These are phyloP conservation scores for Zosterops japonicus DNA, from an alignment of 2,113 vertebrate genomes.

Conservation along the genomic window DNA sequence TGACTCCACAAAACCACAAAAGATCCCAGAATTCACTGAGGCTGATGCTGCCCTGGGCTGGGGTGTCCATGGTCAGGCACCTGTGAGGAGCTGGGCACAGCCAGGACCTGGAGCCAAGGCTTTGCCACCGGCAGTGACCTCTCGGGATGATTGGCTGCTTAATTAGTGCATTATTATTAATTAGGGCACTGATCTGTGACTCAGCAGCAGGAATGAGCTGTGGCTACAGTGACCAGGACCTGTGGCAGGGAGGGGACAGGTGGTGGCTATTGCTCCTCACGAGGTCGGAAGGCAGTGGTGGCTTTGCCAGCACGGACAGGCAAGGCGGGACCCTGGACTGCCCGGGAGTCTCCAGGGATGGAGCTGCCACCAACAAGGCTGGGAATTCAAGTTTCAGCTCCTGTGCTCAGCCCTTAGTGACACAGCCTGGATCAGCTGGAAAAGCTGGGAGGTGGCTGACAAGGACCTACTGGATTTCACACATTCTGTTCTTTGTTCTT, in stretches of 20 bases:
- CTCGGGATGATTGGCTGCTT: not conserved
- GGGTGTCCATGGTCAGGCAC: not conserved
- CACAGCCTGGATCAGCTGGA: not conserved
- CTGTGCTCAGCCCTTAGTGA: not conserved
- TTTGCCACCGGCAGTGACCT: not conserved
- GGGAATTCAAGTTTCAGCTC: not conserved
- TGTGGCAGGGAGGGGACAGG: not conserved
- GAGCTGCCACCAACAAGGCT: not conserved
- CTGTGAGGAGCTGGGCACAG: not conserved
- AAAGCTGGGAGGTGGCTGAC: not conserved
- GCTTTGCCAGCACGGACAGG: not conserved
- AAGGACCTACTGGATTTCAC: not conserved
- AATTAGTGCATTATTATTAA: not conserved
- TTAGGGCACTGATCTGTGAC: not conserved
- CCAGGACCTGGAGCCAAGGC: not conserved
- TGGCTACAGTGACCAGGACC: not conserved
- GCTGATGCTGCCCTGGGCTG: not conserved
- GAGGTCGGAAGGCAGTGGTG: not conserved
- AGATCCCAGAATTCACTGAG: not conserved
- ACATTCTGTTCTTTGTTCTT: not conserved
- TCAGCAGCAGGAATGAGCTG: not conserved
- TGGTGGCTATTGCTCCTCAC: not conserved
- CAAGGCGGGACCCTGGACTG: not conserved
- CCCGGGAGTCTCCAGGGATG: not conserved
- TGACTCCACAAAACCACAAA: not conserved